These are phyloP conservation scores for Leucopternis melanops DNA, from an alignment of 2,113 vertebrate genomes.

Conservation along the genomic window DNA sequence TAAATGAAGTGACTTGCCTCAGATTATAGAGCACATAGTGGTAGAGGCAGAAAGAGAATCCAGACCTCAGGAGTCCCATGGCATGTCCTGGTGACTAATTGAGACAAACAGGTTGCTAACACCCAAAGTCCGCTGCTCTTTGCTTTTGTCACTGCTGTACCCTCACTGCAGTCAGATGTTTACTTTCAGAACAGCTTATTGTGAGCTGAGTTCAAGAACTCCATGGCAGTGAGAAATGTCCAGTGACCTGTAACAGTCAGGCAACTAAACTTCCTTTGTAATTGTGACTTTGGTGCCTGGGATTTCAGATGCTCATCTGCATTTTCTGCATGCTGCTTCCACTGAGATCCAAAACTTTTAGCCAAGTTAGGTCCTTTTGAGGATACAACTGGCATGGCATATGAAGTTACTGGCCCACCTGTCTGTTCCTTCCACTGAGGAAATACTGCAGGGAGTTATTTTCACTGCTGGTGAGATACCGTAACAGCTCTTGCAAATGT, in stretches of 20 bases:
- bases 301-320: background rate
- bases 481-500: background rate
- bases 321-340: background rate
- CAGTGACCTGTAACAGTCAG: background rate
- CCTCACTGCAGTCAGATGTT: background rate
- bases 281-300: background rate
- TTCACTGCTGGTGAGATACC: background rate
- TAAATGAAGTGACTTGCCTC: background rate
- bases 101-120: background rate
- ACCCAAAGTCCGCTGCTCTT: background rate
- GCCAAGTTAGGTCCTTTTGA: background rate
- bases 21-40: background rate
- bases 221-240: background rate
- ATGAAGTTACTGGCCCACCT: background rate
- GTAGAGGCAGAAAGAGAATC: background rate
- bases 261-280: background rate
- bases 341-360: background rate
- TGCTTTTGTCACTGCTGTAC: background rate
- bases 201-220: background rate
- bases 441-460: background rate
- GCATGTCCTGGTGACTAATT: background rate
- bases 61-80: rapidly evolving
- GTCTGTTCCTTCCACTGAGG: background rate
- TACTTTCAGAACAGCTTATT: background rate
- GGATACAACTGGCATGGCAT: background rate